Conservation (phyloP, 2,888 invertebrate species). For the Flabesymbios commensalis region DNA sequence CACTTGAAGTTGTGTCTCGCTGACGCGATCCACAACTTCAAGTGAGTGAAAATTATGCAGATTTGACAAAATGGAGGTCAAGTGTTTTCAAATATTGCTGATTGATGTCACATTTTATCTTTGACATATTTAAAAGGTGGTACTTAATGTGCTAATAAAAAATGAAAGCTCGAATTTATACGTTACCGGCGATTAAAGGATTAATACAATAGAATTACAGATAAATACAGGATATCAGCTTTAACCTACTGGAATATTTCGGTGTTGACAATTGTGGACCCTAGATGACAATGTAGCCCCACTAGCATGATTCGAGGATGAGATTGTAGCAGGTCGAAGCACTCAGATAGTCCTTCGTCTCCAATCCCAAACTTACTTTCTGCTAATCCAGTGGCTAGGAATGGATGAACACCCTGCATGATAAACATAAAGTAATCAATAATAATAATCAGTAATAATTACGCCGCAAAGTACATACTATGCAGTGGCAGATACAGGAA, state of each 20-base stretch:
- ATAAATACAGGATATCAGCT: too few species aligned
- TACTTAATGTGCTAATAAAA: too few species aligned
- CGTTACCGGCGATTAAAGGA: too few species aligned
- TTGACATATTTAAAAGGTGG: too few species aligned
- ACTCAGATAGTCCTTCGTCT: conserved; percentile 39
- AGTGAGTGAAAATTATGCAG: too few species aligned
- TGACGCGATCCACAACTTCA: too few species aligned
- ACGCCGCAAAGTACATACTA: background rate
- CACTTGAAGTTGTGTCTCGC: too few species aligned
- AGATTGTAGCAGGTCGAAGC: conserved; percentile 37
- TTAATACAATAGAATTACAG: too few species aligned
- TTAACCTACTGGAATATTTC: conserved; percentile 44
- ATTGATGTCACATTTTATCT: too few species aligned
- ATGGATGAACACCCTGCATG: conserved; percentile 55
- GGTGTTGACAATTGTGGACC: conserved; percentile 50
- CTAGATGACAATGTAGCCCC: conserved; percentile 61
- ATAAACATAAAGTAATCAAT: conserved; percentile 7
- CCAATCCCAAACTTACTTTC: conserved; percentile 60
- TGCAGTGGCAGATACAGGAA: background rate
- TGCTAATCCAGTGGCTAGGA: conserved; percentile 53
- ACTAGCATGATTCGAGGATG: conserved; percentile 44
- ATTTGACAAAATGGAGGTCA: too few species aligned
- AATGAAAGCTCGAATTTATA: too few species aligned
- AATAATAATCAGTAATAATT: background rate
- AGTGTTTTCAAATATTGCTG: too few species aligned